Conservation (phyloP, 2,113 vertebrate genomes). For the Aphyosemion australe region DNA sequence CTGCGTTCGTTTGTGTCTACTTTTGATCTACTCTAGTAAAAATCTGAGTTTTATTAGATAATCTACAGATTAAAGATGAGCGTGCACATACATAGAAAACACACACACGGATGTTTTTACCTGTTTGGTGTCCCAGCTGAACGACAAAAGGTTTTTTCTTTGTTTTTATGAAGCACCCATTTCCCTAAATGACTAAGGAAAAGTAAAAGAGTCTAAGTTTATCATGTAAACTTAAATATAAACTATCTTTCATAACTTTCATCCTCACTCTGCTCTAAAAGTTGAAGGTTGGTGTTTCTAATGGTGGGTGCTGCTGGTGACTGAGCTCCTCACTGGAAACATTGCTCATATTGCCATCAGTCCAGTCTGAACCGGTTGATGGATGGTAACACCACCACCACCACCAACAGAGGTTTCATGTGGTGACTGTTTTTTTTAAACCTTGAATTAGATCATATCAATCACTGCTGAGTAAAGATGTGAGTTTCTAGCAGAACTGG, state of each 20-base stretch:
- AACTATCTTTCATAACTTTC: too few species aligned
- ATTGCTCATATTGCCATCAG: conserved; percentile 30
- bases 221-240: not conserved
- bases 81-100: conserved; percentile 3
- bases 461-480: too few species aligned
- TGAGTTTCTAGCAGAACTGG: too few species aligned
- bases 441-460: too few species aligned
- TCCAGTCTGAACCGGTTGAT: conserved; percentile 71
- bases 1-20: not conserved
- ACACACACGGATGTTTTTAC: not conserved
- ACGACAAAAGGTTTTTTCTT: conserved; percentile 54
- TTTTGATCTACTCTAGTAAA: not conserved
- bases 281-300: conserved; percentile 1
- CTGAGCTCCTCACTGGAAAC: conserved; percentile 14
- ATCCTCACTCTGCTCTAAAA: not conserved
- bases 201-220: not conserved
- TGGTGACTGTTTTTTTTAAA: too few species aligned
- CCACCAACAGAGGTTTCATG: conserved; percentile 23
- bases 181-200: not conserved
- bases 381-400: conserved; percentile 36
- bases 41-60: too few species aligned
- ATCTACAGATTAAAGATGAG: not conserved
- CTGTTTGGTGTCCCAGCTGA: conserved; percentile 45
- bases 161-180: not conserved
- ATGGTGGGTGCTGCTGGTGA: not conserved